phyloP scores from a whole-genome alignment of 1,140 invertebrate genomes.

The Drosophila tani region DNA sequence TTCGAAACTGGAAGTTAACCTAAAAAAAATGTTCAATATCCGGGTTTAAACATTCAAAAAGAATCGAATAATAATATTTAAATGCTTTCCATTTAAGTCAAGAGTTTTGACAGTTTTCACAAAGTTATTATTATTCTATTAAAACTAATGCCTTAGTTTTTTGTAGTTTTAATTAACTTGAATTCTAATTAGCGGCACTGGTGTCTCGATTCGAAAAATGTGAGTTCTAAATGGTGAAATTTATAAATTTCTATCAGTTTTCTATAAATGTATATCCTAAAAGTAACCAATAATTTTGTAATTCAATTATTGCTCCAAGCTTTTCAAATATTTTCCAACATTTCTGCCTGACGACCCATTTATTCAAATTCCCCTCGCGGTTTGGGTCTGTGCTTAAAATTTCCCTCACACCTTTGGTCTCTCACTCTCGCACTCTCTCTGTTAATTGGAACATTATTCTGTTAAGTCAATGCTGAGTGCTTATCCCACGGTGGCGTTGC shows the following conservation, averaged over 20 bases:
- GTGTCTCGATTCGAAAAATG: not conserved
- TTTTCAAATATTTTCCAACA: slow-evolving; percentile 5
- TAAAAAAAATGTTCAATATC: too few relatives aligned
- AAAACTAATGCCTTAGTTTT: not conserved
- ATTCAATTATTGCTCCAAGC: not conserved
- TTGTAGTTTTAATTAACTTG: not conserved
- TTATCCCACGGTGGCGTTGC: too few relatives aligned
- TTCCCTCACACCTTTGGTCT: not conserved
- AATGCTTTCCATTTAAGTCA: too few relatives aligned
- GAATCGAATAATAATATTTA: not conserved
- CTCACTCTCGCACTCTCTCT: too few relatives aligned
- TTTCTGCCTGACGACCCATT: not conserved
- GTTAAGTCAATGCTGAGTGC: too few relatives aligned
- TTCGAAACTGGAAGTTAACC: not conserved
- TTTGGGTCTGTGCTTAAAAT: not conserved
- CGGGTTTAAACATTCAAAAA: not conserved
- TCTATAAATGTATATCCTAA: not conserved
- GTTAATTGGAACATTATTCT: too few relatives aligned
- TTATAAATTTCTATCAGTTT: not conserved
- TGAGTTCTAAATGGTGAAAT: not conserved
- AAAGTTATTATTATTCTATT: not conserved
- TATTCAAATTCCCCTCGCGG: not conserved
- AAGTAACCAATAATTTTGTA: not conserved
- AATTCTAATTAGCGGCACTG: not conserved
- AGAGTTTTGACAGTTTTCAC: too few relatives aligned